Evolutionary conservation across 2,888 invertebrate species (phyloP).

Genomic region (Notodonta dromedarius): DNA sequence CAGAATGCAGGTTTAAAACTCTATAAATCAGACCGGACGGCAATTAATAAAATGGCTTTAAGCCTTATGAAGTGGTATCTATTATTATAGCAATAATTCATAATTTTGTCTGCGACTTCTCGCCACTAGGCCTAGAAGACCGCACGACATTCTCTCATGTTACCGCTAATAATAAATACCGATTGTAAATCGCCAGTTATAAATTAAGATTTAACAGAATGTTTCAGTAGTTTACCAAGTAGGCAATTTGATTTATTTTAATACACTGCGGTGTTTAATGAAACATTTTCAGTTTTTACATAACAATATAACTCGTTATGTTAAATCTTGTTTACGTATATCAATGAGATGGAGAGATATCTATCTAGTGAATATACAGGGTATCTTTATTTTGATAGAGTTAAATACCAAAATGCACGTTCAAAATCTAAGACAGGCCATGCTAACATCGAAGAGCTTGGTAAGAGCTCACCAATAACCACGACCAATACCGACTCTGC

Average conservation of each 20-base stretch:
- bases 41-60: slow-evolving; percentile 40
- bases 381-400: no score
- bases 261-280: not conserved
- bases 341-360: no score
- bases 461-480: no score
- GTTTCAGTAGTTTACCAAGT: slow-evolving; percentile 20
- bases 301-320: no score
- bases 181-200: slow-evolving; percentile 38
- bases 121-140: slow-evolving; percentile 21
- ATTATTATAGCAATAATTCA: slow-evolving; percentile 44
- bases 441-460: no score
- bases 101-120: slow-evolving; percentile 43
- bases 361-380: no score
- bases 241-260: slow-evolving; percentile 27
- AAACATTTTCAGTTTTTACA: no score
- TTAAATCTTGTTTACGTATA: no score
- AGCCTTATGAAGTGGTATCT: slow-evolving; percentile 20
- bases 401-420: no score
- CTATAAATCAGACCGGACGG: slow-evolving; percentile 35
- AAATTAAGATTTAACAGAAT: slow-evolving; percentile 33
- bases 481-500: no score
- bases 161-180: slow-evolving; percentile 25
- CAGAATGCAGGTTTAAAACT: slow-evolving; percentile 18
- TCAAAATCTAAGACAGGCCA: no score
- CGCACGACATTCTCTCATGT: slow-evolving; percentile 34